Evolutionary conservation across 53 echinoderm and acorn worm species (phyloP), one percentile per base, ranked within the genome.

Genomic region (Echinometra lucunter): DNA sequence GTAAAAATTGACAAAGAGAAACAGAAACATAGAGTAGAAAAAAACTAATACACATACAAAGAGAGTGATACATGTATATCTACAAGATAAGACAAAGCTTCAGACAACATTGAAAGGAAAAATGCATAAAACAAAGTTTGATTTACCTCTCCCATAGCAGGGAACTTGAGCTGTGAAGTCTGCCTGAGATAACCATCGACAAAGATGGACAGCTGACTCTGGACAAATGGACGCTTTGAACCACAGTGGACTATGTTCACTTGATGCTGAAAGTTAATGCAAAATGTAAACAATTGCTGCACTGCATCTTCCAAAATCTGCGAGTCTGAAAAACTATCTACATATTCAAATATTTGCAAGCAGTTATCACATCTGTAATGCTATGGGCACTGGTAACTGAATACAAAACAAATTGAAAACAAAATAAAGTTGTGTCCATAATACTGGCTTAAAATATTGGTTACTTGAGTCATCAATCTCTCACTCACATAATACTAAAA

Each of bases 201-300:
- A 57, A 94, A 99, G 85, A 98, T 94, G 13, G 96, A 96, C 37
- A 99, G 96, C 28, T 99, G 99, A 83, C 99, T 99, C 78, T 98
- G 98, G 40, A 96, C 96, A 90, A 99, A 99, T 45, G 97, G 96
- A 40, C 97, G 93, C 63, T 97, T 90, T 19, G 96, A 95, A 15
- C 96, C 95, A 60, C 89, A 58, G 85, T 99, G 99, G 35, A 96
- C 96, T 28, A 99, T 96, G 94, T 98, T 98, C 66, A 99, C 92
- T 58, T 96, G 97, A 57, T 99, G 99, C 99, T 99, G 92, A 69
- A 1, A 32, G 9, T 34, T 30, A 21, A 25, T 63, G 7, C n/a
- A 4, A 63, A 63, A 63, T 27, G 3, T 25, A 63, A 23, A 63
- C 27, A 27, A 25, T 23, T 63, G 21, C 25, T 63, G 63, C 63